Evolutionary conservation across 2,888 invertebrate genomes (phyloP).

Genomic region (Hyles lineata): DNA sequence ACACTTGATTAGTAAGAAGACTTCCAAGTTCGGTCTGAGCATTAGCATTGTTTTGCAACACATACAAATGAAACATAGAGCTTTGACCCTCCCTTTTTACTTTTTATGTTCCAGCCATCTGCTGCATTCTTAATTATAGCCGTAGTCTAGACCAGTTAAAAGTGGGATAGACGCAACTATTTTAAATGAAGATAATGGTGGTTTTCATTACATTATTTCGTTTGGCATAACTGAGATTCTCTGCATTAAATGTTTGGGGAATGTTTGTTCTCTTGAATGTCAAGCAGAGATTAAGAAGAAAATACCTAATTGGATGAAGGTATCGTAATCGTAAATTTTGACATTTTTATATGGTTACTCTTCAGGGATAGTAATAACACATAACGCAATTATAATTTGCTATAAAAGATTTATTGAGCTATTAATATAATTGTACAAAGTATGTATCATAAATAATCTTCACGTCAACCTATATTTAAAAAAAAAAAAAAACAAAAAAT

Average conservation of each 20-base stretch:
- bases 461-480: too few species aligned
- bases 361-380: background rate
- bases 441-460: too few species aligned
- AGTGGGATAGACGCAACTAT: background rate
- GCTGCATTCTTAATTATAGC: slow-evolving; percentile 20
- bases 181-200: background rate
- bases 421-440: background rate
- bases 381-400: background rate
- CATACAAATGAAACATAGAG: background rate
- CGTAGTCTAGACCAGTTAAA: slow-evolving; percentile 19
- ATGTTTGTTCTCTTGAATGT: background rate
- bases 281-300: background rate
- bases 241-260: background rate
- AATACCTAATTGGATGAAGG: background rate
- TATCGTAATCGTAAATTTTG: background rate
- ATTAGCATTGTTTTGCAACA: slow-evolving; percentile 4
- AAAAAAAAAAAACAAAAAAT: too few species aligned
- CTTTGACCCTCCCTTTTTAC: slow-evolving; percentile 9
- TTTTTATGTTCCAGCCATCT: slow-evolving; percentile 29
- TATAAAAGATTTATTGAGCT: background rate
- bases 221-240: background rate
- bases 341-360: background rate
- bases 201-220: slow-evolving; percentile 5
- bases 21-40: background rate
- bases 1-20: slow-evolving; percentile 68